Conservation (phyloP, 1,140 invertebrate genomes). For the Hirudo medicinalis region DNA sequence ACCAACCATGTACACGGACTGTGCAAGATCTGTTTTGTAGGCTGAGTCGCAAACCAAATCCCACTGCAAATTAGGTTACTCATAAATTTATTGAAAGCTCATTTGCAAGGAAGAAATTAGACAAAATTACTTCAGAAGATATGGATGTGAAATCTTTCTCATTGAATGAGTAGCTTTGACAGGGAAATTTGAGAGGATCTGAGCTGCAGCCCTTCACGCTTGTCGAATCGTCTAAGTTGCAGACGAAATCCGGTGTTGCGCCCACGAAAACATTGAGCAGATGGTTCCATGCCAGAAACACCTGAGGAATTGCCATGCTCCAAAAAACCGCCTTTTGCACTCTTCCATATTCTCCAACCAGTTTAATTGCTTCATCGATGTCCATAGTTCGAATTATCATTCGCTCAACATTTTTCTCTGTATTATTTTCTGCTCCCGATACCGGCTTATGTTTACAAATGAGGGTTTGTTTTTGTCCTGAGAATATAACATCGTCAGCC, state of each 20-base stretch:
- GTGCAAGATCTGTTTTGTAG: constrained; percentile 23
- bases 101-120: not conserved
- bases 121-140: constrained; percentile 18
- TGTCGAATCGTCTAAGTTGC: constrained; percentile 1
- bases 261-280: constrained; percentile 24
- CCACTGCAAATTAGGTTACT: constrained; percentile 19
- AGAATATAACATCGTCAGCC: too few species aligned
- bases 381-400: constrained; percentile 18
- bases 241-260: constrained; percentile 20
- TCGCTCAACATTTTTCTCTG: too few species aligned
- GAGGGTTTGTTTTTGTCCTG: too few species aligned
- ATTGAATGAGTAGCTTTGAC: constrained; percentile 12
- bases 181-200: constrained; percentile 9
- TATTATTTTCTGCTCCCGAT: too few species aligned
- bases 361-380: constrained; percentile 22
- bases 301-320: constrained; percentile 16
- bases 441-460: too few species aligned
- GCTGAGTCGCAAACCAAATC: constrained; percentile 21
- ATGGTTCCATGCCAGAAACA: constrained; percentile 20
- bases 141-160: constrained; percentile 22
- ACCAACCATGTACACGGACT: constrained; percentile 23
- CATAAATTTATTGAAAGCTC: not conserved
- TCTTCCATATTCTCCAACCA: constrained; percentile 23
- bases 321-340: constrained; percentile 23
- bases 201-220: constrained; percentile 2